Base-by-base conservation (phyloP, 2,113 vertebrate genomes). In the Mastomys coucha region DNA sequence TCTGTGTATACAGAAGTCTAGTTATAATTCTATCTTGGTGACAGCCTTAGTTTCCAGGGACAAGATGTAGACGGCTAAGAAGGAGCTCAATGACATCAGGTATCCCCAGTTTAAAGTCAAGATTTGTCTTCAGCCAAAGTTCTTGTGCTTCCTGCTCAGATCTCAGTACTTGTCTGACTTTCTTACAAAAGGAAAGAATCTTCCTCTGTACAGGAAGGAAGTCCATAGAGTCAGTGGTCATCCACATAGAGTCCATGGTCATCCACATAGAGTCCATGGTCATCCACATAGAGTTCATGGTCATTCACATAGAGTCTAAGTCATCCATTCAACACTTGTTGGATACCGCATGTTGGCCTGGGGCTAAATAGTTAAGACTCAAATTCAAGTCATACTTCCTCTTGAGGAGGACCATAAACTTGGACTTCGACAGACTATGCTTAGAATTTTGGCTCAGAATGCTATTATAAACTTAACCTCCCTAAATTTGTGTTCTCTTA, bases 161-260 rank as follows among this genome's bases (percentile, higher is more conserved):
- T 69, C 81, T 91, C 56, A 75, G 45, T 6, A 53, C 1, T 78
- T 85, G 42, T 69, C 56, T 63, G 45, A 11, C n/a, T 84, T 60
- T 42, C 75, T 88, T 80, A 58, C 19, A 82, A 42, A 95, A 94
- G 45, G 51, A 90, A 84, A 82, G 76, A 49, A 33, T 45, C 45
- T 24, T 51, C 51, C 80, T 92, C 16, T 85, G 4, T 86, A 13
- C 17, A 70, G 28, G 9, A 51, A 84, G 39, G 24, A 92, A 87
- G 42, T 58, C 11, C 53, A 53, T 53, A 12, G 53, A 53, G 53
- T 53, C 53, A 5, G 13, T 45, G 45, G 45, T 45, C 45, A 45
- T 45, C 45, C 26, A 60, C 45, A 82, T 42, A 76, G 22, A 63
- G 9, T 26, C 28, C 39, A 56, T 10, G 73, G n/a, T 91, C 20